Evolutionary conservation across 2,797 vertebrate species (phyloP), one percentile per base, ranked within the genome.

Genomic region (Macropodus opercularis): DNA sequence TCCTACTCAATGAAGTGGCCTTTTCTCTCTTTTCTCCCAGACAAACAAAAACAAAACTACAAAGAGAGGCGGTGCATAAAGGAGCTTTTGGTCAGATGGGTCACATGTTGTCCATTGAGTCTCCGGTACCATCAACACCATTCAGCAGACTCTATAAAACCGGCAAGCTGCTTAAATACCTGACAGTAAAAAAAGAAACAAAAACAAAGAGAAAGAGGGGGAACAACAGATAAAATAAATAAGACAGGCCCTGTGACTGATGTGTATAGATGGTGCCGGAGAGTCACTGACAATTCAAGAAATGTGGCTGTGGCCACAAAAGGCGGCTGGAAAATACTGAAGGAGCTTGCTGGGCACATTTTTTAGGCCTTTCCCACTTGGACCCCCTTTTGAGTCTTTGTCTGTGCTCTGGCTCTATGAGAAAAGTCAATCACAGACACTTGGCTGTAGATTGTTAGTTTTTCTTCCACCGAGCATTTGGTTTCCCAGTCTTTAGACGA

Each of bases 221-320:
- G 85, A 82, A 91, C 89, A 93, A 92, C 83, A 90, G 91, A 88
- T 90, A 92, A 93, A 93, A 93, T 92, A 93, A 93, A 93, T 93
- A 93, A 92, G 92, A 91, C 90, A 85, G 91, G 83, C 89, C 79
- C 86, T 89, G 91, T 94, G 92, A 93, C 92, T 88, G 92, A 94
- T 93, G 92, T 92, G 90, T 92, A 89, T 91, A 85, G 89, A 90
- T 92, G 87, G 91, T 88, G 92, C 89, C 80, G 81, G 89, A 85
- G 89, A 93, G 90, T 93, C 87, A 87, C 87, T 89, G 90, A 91
- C 92, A 91, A 92, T 92, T 90, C 87, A 92, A 93, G 91, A 94
- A 93, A 92, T 92, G 92, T 92, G 92, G 85, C 83, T 81, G 68
- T 27, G 42, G 70, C 72, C 80, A 94, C 92, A 93, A 94, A 92